phyloP scores from a whole-genome alignment of 2,797 vertebrate genomes.

The Oreonectes daqikongensis region DNA sequence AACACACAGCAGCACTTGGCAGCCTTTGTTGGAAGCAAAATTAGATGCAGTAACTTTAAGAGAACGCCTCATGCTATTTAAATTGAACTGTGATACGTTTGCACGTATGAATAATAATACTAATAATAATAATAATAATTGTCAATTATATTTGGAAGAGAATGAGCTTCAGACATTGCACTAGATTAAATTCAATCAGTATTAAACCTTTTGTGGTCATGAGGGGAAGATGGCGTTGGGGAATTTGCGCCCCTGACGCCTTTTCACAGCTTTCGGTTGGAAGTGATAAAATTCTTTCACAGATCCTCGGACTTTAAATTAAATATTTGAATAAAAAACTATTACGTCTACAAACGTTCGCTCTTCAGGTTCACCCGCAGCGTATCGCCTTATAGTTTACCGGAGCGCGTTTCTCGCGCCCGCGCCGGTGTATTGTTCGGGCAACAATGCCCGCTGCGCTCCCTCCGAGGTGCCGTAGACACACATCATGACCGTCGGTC shows the following conservation, averaged over 20 bases:
- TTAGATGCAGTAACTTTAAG: constrained; percentile 6
- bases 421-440: constrained; percentile 51
- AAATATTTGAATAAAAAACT: constrained; percentile 35
- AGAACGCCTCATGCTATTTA: neutral
- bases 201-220: constrained; percentile 66
- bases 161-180: constrained; percentile 38
- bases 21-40: constrained; percentile 53
- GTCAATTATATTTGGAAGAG: constrained; percentile 5
- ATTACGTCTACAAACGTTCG: constrained; percentile 1
- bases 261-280: constrained; percentile 54
- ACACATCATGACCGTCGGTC: constrained; percentile 75
- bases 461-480: constrained; percentile 78
- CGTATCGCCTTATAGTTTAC: constrained; percentile 30
- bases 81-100: neutral
- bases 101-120: neutral
- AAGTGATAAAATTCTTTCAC: constrained; percentile 45
- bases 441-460: constrained; percentile 67
- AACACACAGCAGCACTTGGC: constrained; percentile 50
- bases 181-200: constrained; percentile 34
- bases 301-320: constrained; percentile 43
- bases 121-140: constrained; percentile 40
- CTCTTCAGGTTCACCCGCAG: constrained; percentile 40
- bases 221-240: constrained; percentile 81
- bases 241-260: constrained; percentile 69
- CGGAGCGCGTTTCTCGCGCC: constrained; percentile 36